Evolutionary conservation across 1,140 invertebrate species (phyloP).

Genomic region (Brachionus sp.): DNA sequence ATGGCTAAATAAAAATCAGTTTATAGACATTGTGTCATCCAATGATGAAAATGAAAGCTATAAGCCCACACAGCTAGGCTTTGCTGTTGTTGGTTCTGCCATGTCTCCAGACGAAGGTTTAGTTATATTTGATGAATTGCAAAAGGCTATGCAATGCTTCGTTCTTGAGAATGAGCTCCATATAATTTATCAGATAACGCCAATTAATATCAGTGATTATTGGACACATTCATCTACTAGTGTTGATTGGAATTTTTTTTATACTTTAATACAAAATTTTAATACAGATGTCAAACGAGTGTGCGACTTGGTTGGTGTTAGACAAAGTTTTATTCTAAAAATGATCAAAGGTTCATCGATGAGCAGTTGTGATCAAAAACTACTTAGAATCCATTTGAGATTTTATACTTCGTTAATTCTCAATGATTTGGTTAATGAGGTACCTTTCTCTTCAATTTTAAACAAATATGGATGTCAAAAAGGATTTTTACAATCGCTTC

Average conservation of each 20-base stretch:
- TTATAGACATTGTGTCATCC: constrained; percentile 47
- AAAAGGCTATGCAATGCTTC: constrained; percentile 80
- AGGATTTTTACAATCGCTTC: constrained; percentile 81
- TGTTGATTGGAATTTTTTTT: constrained; percentile 46
- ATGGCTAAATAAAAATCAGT: constrained; percentile 50
- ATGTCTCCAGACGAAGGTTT: constrained; percentile 86
- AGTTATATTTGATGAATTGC: constrained; percentile 79
- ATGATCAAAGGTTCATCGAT: constrained; percentile 70
- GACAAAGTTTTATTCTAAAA: constrained; percentile 78
- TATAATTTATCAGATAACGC: constrained; percentile 77
- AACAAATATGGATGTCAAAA: constrained; percentile 78
- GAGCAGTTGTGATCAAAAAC: constrained; percentile 51
- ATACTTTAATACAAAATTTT: constrained; percentile 55
- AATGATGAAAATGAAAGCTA: background rate
- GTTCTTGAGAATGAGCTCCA: constrained; percentile 91
- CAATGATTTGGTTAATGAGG: constrained; percentile 86
- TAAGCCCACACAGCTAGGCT: constrained; percentile 74
- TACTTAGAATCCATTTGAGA: constrained; percentile 55
- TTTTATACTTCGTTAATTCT: constrained; percentile 89
- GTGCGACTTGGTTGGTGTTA: constrained; percentile 81
- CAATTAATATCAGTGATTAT: constrained; percentile 36
- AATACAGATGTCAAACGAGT: constrained; percentile 76
- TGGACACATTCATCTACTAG: constrained; percentile 24
- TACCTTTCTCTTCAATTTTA: constrained; percentile 73
- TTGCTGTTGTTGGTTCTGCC: constrained; percentile 84